phyloP scores from a whole-genome alignment of 2,797 vertebrate genomes.

The Phrynocephalus forsythii region DNA sequence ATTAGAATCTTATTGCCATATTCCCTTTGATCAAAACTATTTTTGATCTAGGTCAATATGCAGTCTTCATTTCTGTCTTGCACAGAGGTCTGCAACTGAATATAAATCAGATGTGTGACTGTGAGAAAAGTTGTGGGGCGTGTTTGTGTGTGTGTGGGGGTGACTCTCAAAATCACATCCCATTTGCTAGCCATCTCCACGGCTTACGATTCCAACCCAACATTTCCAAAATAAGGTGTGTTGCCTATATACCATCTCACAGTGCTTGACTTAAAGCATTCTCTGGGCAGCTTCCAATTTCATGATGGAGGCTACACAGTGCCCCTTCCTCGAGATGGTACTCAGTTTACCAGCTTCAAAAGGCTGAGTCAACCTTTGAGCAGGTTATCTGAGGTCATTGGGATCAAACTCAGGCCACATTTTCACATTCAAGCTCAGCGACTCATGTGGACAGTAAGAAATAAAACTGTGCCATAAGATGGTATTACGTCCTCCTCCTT shows the following conservation, averaged over 20 bases:
- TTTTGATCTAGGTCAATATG: background rate
- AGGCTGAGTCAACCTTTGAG: no score
- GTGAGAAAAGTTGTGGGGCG: background rate
- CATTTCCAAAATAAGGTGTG: background rate
- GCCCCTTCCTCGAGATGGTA: no score
- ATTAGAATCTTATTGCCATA: constrained; percentile 7
- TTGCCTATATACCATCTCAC: no score
- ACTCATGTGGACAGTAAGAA: background rate
- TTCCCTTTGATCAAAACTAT: constrained; percentile 19
- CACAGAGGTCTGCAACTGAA: constrained; percentile 8
- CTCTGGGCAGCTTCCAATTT: no score
- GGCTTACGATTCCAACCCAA: constrained; percentile 1
- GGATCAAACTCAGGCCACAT: no score
- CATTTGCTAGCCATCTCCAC: background rate
- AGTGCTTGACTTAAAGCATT: no score
- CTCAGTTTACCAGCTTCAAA: no score
- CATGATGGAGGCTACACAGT: no score
- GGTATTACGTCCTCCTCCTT: constrained; percentile 9
- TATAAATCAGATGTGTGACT: constrained; percentile 17
- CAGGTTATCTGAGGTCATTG: no score
- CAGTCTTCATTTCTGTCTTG: constrained; percentile 7
- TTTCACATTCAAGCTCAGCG: constrained; percentile 20
- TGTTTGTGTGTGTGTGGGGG: no score
- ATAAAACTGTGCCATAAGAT: constrained; percentile 3
- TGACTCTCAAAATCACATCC: background rate